A percentile compares a stretch with the other conserved stretches of the same genome.
These are phyloP conservation scores for Ectropis grisescens DNA, from an alignment of 1,140 invertebrate genomes.

Conservation along the genomic window DNA sequence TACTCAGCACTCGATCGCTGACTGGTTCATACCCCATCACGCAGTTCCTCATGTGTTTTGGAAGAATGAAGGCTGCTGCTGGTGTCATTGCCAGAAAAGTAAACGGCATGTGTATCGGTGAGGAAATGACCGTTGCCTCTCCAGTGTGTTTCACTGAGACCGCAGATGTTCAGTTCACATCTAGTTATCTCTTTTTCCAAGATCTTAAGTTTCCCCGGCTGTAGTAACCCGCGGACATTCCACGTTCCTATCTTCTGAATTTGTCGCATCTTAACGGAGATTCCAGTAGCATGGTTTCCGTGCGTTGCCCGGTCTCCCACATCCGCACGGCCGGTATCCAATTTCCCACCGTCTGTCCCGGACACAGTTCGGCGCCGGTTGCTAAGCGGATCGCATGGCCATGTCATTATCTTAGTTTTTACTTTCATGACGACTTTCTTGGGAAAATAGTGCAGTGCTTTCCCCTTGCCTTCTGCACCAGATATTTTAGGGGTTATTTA, in stretches of 20 bases:
- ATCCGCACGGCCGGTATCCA: background rate
- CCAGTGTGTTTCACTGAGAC: slow-evolving; percentile 15
- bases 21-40: slow-evolving; percentile 15
- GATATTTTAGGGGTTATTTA: background rate
- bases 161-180: slow-evolving; percentile 9
- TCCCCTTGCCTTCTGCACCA: slow-evolving; percentile 1
- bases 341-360: slow-evolving; percentile 2
- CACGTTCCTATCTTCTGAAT: background rate
- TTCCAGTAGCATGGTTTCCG: background rate
- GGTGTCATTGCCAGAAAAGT: slow-evolving; percentile 12
- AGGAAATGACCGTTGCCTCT: slow-evolving; percentile 13
- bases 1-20: slow-evolving; percentile 12
- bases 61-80: slow-evolving; percentile 13
- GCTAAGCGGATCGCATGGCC: slow-evolving; percentile 1
- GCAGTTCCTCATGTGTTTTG: slow-evolving; percentile 7
- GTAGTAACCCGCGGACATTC: background rate
- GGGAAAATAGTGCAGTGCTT: slow-evolving; percentile 1
- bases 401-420: background rate
- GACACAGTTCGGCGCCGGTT: slow-evolving; percentile 3
- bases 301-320: background rate
- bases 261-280: background rate
- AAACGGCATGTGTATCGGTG: slow-evolving; percentile 9
- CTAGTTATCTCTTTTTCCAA: slow-evolving; percentile 4
- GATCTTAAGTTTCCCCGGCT: background rate
- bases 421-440: background rate